Evolutionary conservation across 1,140 invertebrate genomes (phyloP), one percentile per base, ranked within the genome.

Genomic region (Halictus rubicundus): DNA sequence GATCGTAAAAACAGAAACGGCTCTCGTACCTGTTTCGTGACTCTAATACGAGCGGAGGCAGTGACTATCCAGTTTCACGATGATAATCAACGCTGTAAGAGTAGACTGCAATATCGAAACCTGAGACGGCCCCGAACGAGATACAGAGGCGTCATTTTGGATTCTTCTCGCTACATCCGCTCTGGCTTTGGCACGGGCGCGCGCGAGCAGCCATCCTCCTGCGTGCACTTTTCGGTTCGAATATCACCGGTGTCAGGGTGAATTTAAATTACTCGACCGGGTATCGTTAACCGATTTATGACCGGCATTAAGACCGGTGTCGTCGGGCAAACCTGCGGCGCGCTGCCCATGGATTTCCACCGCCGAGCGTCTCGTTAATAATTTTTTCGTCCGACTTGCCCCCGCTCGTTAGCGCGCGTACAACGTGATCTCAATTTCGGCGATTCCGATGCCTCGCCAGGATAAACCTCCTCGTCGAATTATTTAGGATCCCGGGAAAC

Each of bases 51-150:
- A 52, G 63, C n/a, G 70, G 77, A 74, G 70, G 63, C 39, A 61
- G 70, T 49, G 37, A 21, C 70, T 79, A 79, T 79, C 70, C 61
- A 79, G 63, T 79, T 79, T 79, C 77, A 74, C 49, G 70, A 79
- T 74, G 70, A 79, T 79, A 79, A 79, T 79, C 77, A 79, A 79
- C 77, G 70, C 77, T 49, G 70, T 73, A 79, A 74, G 70, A 60
- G 77, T 74, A 79, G 61, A 79, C 70, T 66, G 70, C 49, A 74
- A 79, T 79, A 79, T 79, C 77, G 77, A 79, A 79, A 73, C 73
- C 52, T 70, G 77, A 71, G 75, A 60, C 75, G 75, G 68, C 68
- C 76, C 76, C 66, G 70, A 64, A 65, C 70, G 77, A 59, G 69
- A 79, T 79, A 65, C 70, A 74, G n/a, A 46, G 70, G 49, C 64